Conservation (phyloP, 2,113 vertebrate genomes). For the Pseudopodoces humilis region DNA sequence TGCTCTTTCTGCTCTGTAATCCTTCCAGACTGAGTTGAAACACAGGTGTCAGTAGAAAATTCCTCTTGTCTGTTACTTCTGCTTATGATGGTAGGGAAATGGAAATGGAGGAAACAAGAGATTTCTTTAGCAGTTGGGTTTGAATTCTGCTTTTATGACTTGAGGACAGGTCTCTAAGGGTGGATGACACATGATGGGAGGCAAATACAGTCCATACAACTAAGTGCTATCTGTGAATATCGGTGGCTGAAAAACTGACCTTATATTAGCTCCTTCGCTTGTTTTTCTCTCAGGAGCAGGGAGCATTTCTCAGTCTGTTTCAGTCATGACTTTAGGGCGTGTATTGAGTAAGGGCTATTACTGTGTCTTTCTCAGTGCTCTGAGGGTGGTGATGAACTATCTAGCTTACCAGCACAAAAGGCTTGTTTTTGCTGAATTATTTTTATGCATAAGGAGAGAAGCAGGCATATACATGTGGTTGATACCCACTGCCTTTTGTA, state of each 20-base stretch:
- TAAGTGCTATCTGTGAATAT: neutral
- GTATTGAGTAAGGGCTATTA: neutral
- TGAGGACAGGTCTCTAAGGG: neutral
- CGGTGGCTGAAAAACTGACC: neutral
- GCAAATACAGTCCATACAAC: neutral
- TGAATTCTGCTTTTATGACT: neutral
- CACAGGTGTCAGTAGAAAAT: neutral
- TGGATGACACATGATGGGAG: neutral
- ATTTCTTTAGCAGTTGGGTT: neutral
- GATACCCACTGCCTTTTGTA: neutral
- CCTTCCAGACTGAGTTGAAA: neutral
- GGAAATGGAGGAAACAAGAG: neutral
- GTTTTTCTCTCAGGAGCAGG: neutral
- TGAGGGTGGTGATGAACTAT: neutral
- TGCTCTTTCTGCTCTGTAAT: neutral
- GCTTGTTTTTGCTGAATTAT: neutral
- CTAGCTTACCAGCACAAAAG: neutral
- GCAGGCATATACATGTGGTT: neutral
- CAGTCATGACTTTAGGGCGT: neutral
- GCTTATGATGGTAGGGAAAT: neutral
- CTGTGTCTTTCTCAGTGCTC: neutral
- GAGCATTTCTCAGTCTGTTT: neutral
- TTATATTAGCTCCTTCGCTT: neutral
- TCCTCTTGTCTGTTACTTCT: neutral
- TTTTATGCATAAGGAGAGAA: neutral